A percentile compares a stretch with the other conserved stretches of the same genome.
Conservation (phyloP, 2,888 invertebrate genomes). For the Mystacides longicornis region DNA sequence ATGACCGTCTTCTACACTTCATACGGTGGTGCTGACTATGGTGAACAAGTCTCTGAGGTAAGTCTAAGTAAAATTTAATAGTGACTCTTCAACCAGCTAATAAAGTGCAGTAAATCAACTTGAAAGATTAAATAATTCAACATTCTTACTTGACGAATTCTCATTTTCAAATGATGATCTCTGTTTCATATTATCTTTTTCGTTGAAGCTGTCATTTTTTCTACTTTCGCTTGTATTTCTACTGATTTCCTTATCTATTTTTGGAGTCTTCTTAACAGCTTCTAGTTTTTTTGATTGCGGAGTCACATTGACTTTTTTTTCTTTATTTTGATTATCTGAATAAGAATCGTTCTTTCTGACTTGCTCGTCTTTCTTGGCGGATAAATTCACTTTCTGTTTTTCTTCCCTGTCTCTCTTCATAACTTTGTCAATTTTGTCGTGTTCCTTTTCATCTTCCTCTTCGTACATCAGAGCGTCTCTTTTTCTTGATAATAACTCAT, state of each 20-base stretch:
- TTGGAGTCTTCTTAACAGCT: conserved; percentile 2
- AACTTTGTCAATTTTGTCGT: conserved; percentile 42
- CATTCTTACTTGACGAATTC: too few species aligned
- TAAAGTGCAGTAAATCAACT: too few species aligned
- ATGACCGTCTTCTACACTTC: too few species aligned
- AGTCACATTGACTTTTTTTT: not conserved
- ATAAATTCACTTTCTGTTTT: conserved; percentile 26
- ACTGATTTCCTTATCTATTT: not conserved
- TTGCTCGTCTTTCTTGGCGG: conserved; percentile 13
- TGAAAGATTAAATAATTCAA: too few species aligned
- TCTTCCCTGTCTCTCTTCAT: conserved; percentile 36
- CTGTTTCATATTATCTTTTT: conserved; percentile 1
- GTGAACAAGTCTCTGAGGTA: too few species aligned
- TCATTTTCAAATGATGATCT: too few species aligned
- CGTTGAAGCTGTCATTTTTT: not conserved
- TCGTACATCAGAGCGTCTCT: conserved; percentile 43
- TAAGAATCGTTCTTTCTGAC: not conserved
- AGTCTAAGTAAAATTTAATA: too few species aligned
- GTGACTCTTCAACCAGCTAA: too few species aligned
- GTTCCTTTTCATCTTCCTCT: conserved; percentile 38
- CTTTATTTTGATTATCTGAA: not conserved
- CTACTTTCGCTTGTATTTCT: conserved; percentile 3
- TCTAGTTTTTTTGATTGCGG: not conserved
- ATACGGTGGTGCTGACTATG: too few species aligned
- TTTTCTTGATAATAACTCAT: conserved; percentile 29